phyloP scores from a whole-genome alignment of 2,113 vertebrate species.

The Zapornia atra region DNA sequence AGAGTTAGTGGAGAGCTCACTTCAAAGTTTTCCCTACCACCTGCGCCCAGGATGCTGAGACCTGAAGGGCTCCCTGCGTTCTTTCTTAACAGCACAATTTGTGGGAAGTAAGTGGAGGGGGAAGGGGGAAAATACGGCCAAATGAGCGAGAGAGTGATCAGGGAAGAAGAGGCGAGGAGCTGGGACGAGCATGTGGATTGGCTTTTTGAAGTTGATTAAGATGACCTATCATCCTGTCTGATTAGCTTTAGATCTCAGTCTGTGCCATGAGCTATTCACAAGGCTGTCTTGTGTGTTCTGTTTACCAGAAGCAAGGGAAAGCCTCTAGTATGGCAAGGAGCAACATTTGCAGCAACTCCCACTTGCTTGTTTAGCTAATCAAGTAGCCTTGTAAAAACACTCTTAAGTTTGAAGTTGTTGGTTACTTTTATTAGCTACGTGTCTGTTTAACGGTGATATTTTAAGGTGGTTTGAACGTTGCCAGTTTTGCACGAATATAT shows the following conservation, averaged over 20 bases:
- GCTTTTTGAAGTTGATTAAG: constrained; percentile 72
- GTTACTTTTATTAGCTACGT: not conserved
- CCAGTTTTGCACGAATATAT: not conserved
- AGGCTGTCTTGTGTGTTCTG: constrained; percentile 50
- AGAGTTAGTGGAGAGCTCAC: constrained; percentile 74
- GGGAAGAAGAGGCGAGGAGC: constrained; percentile 15
- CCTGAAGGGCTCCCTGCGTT: constrained; percentile 57
- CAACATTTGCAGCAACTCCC: constrained; percentile 29
- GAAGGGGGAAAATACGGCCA: constrained; percentile 26
- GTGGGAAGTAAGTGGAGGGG: not conserved
- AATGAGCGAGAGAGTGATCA: not conserved
- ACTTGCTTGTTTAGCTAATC: constrained; percentile 56
- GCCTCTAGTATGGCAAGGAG: not conserved
- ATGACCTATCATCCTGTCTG: constrained; percentile 24
- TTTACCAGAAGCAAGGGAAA: constrained; percentile 25
- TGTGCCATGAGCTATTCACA: constrained; percentile 42
- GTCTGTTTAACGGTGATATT: not conserved
- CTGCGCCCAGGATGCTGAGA: constrained; percentile 74
- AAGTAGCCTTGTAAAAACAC: constrained; percentile 60
- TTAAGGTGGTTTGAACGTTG: not conserved
- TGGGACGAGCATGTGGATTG: constrained; percentile 49
- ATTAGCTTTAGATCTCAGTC: constrained; percentile 46
- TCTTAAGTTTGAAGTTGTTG: constrained; percentile 23
- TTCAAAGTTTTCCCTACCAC: constrained; percentile 75
- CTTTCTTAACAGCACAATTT: constrained; percentile 29